These are phyloP conservation scores for Lophura nycthemera DNA, from an alignment of 2,113 vertebrate genomes.

Conservation along the genomic window DNA sequence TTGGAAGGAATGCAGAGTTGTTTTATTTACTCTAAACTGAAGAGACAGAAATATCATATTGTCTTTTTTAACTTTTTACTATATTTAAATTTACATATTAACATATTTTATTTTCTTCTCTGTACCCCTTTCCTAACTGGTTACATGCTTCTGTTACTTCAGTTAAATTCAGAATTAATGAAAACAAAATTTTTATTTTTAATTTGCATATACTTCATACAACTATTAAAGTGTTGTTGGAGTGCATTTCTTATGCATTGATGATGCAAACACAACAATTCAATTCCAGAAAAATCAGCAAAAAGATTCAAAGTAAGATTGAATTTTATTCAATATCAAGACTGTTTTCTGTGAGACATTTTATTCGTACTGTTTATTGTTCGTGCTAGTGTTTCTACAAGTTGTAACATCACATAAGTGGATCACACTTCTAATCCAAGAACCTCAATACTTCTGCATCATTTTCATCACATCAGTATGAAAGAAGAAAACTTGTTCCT, in stretches of 20 bases:
- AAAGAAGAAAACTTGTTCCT: background rate
- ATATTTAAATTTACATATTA: background rate
- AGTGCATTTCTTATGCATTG: background rate
- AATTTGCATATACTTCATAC: background rate
- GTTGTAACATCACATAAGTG: background rate
- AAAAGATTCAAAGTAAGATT: background rate
- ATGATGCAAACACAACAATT: background rate
- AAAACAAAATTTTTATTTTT: background rate
- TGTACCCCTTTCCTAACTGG: background rate
- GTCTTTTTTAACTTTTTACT: background rate
- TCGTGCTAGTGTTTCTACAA: background rate
- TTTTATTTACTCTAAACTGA: conserved; percentile 8
- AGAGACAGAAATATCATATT: background rate
- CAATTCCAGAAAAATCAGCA: background rate
- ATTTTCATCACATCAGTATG: background rate
- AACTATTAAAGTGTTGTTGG: background rate
- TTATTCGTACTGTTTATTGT: background rate
- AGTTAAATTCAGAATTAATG: background rate
- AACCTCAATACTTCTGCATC: background rate
- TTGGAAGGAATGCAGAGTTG: background rate
- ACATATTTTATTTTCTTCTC: background rate
- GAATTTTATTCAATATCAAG: background rate
- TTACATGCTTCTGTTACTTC: background rate
- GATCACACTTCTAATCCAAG: background rate
- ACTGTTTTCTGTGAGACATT: background rate